Evolutionary conservation across 1,140 invertebrate genomes (phyloP).

Genomic region (Polypedilum vanderplanki): DNA sequence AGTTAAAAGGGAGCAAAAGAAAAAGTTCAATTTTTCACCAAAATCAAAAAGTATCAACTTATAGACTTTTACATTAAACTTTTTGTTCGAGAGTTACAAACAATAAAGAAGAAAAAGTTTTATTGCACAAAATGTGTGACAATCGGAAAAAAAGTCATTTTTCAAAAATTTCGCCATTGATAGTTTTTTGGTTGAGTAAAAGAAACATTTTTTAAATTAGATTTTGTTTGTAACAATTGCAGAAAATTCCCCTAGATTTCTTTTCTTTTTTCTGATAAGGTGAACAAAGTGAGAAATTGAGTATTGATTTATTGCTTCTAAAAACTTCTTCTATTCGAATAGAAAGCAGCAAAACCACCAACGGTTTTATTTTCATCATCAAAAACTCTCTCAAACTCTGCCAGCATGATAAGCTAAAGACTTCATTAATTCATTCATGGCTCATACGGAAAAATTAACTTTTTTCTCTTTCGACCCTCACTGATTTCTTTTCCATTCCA

Average conservation of each 20-base stretch:
- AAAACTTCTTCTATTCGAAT: not conserved
- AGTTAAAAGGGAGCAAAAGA: not conserved
- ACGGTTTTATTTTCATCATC: not conserved
- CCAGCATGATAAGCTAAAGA: slow-evolving; percentile 8
- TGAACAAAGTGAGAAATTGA: not conserved
- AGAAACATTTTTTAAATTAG: slow-evolving; percentile 20
- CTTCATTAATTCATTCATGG: slow-evolving; percentile 26
- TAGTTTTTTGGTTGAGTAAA: slow-evolving; percentile 15
- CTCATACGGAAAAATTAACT: slow-evolving; percentile 7
- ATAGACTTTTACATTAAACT: not conserved
- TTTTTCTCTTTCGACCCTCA: slow-evolving; percentile 8
- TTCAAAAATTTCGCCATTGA: not conserved
- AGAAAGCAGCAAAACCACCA: not conserved
- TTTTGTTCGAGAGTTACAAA: not conserved
- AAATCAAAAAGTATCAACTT: not conserved
- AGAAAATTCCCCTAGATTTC: not conserved
- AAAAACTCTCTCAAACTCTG: not conserved
- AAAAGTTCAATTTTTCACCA: slow-evolving; percentile 12
- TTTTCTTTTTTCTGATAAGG: not conserved
- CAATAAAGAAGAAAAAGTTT: not conserved
- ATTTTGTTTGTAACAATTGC: too few species aligned
- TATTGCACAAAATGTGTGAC: not conserved
- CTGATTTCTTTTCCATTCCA: slow-evolving; percentile 3
- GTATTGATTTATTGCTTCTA: not conserved
- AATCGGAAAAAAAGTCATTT: slow-evolving; percentile 6